These are phyloP conservation scores for Ailuropoda melanoleuca DNA, from an alignment of 2,113 vertebrate genomes.

Conservation along the genomic window DNA sequence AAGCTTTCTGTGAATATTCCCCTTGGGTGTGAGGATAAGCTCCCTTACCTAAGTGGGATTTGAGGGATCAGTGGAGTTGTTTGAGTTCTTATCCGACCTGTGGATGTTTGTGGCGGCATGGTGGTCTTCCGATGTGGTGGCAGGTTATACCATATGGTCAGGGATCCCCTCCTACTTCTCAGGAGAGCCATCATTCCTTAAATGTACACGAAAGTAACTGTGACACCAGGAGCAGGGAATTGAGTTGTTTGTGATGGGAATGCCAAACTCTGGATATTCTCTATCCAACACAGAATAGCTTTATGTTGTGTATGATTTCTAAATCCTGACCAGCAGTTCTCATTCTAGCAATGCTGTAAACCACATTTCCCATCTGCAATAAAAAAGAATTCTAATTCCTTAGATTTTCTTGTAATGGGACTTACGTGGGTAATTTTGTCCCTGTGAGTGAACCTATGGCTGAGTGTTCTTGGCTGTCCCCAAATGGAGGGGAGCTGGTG, in stretches of 20 bases:
- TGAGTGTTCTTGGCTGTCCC: not conserved
- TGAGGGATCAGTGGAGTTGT: not conserved
- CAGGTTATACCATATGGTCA: not conserved
- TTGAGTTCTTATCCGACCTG: not conserved
- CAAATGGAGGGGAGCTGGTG: not conserved
- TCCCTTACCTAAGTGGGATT: not conserved
- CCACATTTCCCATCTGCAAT: not conserved
- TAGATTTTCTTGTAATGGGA: not conserved
- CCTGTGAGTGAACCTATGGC: not conserved
- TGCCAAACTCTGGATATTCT: not conserved
- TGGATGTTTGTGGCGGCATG: not conserved
- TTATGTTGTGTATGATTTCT: not conserved
- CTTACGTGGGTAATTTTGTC: not conserved
- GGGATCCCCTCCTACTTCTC: not conserved
- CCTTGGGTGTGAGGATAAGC: not conserved
- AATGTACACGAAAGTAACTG: not conserved
- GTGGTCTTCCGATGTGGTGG: not conserved
- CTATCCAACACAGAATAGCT: not conserved
- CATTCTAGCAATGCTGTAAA: conserved; percentile 14
- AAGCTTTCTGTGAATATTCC: not conserved
- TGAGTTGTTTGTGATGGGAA: not conserved
- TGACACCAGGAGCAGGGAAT: not conserved
- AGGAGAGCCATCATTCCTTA: not conserved
- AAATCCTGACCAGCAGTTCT: not conserved
- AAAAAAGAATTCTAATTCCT: not conserved